Base-by-base conservation (phyloP, 2,113 vertebrate species). In the Scalopus aquaticus region DNA sequence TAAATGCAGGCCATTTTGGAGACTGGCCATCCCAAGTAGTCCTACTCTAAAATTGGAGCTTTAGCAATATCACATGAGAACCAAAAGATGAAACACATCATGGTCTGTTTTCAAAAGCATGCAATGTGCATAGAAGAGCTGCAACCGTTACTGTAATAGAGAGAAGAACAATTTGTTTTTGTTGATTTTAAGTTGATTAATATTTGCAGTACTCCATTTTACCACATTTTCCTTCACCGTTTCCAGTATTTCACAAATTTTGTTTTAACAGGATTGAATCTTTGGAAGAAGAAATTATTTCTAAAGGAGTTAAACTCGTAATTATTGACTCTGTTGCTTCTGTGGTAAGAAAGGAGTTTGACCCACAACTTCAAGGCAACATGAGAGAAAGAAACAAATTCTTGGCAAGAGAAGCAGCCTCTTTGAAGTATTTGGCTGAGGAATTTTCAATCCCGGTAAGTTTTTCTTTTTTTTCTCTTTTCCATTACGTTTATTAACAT, bases 271-370 rank as follows among this genome's bases (percentile, higher is more conserved):
- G 99, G 91, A 98, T 99, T 95, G 97, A 98, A 74, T 98, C 96
- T 94, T 98, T 99, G 97, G 99, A 99, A 96, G 99, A 99, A 98
- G 98, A 99, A 97, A 98, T 99, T 92, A 99, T 99, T 97, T 98
- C 97, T 3, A 98, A 98, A 90, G 97, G 97, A 51, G 98, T 98
- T 79, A 98, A 98, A 65, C 97, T 99, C 65, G 74, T 99, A 87
- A 96, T 99, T 94, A 96, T 99, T 96, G 99, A 99, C 81, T 99
- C 99, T 26, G 88, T 99, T 94, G 99, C 99, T 85, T 99, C 99
- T 81, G 99, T 99, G 90, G 98, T 99, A 74, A 98, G 99, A 97
- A 99, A 99, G 85, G 99, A 99, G 95, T 99, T 99, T 96, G 98
- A 99, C 96, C 98, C 97, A 37, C 98, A 98, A n/a, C 97, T 99